Percentiles rank a stretch among this genome's conserved stretches.
Conservation (phyloP, 2,888 invertebrate species). For the Chymomyza amoena region DNA sequence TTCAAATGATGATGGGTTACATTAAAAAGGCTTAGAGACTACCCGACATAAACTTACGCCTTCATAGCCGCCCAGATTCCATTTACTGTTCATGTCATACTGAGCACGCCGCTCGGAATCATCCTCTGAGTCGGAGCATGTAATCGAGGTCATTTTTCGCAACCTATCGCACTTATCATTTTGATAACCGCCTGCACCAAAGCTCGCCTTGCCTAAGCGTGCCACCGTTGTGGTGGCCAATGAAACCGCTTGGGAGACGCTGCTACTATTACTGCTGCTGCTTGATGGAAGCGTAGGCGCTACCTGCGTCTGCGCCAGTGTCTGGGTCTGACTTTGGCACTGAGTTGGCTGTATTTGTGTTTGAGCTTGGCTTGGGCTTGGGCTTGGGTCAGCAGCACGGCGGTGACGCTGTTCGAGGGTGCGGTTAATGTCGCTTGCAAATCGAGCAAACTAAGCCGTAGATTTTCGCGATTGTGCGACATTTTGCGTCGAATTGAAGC, state of each 20-base stretch:
- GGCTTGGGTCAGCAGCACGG: constrained; percentile 48
- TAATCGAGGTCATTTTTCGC: constrained; percentile 78
- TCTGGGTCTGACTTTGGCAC: constrained; percentile 27
- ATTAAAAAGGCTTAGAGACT: neutral
- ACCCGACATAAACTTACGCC: constrained; percentile 75
- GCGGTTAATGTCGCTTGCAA: constrained; percentile 70
- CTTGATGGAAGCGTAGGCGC: constrained; percentile 18
- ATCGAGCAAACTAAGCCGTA: constrained; percentile 77
- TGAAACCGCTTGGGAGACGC: constrained; percentile 73
- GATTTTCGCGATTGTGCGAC: constrained; percentile 77
- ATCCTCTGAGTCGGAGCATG: constrained; percentile 78
- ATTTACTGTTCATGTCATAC: constrained; percentile 73
- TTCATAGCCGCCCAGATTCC: constrained; percentile 75
- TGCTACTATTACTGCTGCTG: constrained; percentile 55
- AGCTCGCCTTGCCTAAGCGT: constrained; percentile 63
- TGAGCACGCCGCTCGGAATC: constrained; percentile 76
- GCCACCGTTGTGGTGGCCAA: constrained; percentile 69
- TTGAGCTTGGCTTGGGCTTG: constrained; percentile 10
- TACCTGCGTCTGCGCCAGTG: constrained; percentile 15
- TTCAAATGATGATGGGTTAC: neutral
- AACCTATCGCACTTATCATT: constrained; percentile 77
- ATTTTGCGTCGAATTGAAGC: constrained; percentile 39
- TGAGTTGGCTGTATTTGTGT: constrained; percentile 40
- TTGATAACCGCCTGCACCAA: constrained; percentile 62
- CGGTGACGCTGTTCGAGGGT: constrained; percentile 62